These are phyloP conservation scores for Drosophila kurseongensis DNA, from an alignment of 1,140 invertebrate genomes.

Conservation along the genomic window DNA sequence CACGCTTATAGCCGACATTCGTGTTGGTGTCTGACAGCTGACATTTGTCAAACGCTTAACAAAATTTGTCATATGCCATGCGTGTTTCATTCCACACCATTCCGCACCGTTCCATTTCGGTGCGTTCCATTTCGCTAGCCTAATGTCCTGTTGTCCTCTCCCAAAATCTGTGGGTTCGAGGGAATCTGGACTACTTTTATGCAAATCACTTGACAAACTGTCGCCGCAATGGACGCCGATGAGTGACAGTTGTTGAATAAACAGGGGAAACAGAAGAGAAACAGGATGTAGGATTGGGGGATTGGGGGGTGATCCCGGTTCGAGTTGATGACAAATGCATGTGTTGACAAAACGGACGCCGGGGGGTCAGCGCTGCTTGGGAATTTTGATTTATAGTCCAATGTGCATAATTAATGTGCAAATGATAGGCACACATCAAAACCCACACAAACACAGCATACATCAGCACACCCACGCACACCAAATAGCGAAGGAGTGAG, in stretches of 20 bases:
- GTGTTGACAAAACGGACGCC: constrained; percentile 64
- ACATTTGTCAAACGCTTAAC: constrained; percentile 83
- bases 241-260: constrained; percentile 27
- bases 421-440: constrained; percentile 68
- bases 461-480: constrained; percentile 18
- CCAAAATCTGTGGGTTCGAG: constrained; percentile 14
- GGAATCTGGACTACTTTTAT: constrained; percentile 61
- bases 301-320: not conserved
- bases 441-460: constrained; percentile 19
- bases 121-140: constrained; percentile 33
- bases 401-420: constrained; percentile 79
- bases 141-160: constrained; percentile 36
- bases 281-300: not conserved
- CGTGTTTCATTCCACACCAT: constrained; percentile 28
- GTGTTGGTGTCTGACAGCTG: constrained; percentile 72
- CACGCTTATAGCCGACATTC: constrained; percentile 40
- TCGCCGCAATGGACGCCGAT: constrained; percentile 44
- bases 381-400: constrained; percentile 78
- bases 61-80: constrained; percentile 69
- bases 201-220: constrained; percentile 74
- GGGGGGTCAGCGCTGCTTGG: constrained; percentile 17
- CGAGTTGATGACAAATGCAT: constrained; percentile 78
- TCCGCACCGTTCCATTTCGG: constrained; percentile 16
- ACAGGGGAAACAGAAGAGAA: constrained; percentile 8
- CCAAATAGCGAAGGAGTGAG: constrained; percentile 2